Evolutionary conservation across 2,113 vertebrate species (phyloP).

Genomic region (Periophthalmodon schlosseri): DNA sequence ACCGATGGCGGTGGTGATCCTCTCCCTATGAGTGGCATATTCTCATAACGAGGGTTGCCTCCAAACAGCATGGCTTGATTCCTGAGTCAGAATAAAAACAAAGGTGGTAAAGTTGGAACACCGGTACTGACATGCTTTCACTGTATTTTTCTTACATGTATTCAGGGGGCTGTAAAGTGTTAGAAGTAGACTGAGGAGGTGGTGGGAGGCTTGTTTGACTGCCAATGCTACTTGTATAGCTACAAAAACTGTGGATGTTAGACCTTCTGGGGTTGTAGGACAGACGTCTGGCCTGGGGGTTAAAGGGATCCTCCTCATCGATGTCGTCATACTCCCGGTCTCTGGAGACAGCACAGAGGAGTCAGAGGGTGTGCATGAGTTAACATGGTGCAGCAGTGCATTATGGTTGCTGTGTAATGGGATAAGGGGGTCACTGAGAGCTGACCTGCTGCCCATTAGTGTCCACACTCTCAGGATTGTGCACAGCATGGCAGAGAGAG

Average conservation of each 20-base stretch:
- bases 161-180: conserved; percentile 82
- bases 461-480: conserved; percentile 80
- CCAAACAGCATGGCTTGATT: conserved; percentile 94
- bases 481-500: conserved; percentile 87
- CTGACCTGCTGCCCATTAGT: conserved; percentile 82
- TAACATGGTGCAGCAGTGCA: conserved; percentile 40
- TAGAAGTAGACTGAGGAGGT: conserved; percentile 81
- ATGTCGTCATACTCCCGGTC: conserved; percentile 90
- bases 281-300: conserved; percentile 84
- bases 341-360: conserved; percentile 64
- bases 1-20: conserved; percentile 96
- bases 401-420: conserved; percentile 29
- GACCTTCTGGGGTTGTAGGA: conserved; percentile 82
- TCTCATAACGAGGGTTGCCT: conserved; percentile 94
- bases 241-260: conserved; percentile 94
- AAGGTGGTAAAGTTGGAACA: conserved; percentile 27
- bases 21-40: conserved; percentile 92
- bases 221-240: conserved; percentile 91
- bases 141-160: conserved; percentile 85
- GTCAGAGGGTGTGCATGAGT: conserved; percentile 15
- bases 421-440: conserved; percentile 35
- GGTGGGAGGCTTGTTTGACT: conserved; percentile 91
- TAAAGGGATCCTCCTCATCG: conserved; percentile 94
- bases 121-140: background rate
- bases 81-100: conserved; percentile 71